phyloP scores from a whole-genome alignment of 2,113 vertebrate genomes.

The Cyanistes caeruleus region DNA sequence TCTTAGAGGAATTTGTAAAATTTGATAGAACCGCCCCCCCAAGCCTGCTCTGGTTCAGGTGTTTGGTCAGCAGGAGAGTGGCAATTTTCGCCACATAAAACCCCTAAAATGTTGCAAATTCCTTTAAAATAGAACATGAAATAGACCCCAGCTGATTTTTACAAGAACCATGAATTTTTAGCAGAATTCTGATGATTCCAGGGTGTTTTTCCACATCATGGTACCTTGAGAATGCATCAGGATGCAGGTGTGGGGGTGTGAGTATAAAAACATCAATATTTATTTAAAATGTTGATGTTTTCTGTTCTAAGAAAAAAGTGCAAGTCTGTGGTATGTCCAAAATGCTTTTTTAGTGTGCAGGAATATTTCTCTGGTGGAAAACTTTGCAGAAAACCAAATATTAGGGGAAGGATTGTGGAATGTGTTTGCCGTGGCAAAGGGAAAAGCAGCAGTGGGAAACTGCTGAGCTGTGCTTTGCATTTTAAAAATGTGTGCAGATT shows the following conservation, averaged over 20 bases:
- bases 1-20: not conserved
- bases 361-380: conserved; percentile 42
- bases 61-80: not conserved
- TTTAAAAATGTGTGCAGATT: not conserved
- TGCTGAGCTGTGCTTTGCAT: not conserved
- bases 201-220: not conserved
- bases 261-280: not conserved
- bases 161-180: not conserved
- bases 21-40: not conserved
- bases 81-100: not conserved
- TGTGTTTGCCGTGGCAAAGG: conserved; percentile 28
- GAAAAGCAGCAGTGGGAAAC: not conserved
- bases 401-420: conserved; percentile 24
- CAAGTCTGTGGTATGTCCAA: not conserved
- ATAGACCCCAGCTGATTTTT: not conserved
- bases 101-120: not conserved
- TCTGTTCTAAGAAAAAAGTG: not conserved
- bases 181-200: not conserved
- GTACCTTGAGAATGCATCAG: not conserved
- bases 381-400: conserved; percentile 46
- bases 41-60: not conserved
- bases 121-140: not conserved
- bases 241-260: not conserved
- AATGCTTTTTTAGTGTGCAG: not conserved
- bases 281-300: not conserved